phyloP scores from a whole-genome alignment of 2,797 vertebrate species.

The Acanthis flammea region DNA sequence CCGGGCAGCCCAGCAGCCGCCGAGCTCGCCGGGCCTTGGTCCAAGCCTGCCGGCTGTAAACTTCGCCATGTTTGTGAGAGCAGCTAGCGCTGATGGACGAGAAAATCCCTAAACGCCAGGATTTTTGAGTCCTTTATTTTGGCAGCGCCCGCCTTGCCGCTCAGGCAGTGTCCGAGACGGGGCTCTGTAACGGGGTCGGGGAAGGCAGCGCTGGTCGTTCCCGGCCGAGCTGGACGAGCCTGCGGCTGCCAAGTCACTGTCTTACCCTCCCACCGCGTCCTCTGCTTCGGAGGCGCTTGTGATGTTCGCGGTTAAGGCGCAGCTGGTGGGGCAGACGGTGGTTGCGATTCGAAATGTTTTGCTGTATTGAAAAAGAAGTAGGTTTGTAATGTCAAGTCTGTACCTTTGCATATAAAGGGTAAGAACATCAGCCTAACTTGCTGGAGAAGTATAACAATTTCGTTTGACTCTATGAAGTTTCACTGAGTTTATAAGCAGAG shows the following conservation, averaged over 20 bases:
- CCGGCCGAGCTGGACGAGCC: rapidly evolving
- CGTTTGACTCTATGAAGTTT: neutral
- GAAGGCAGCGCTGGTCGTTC: neutral
- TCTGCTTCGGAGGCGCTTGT: neutral
- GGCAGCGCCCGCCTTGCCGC: neutral
- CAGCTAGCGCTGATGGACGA: neutral
- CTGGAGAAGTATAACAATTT: neutral
- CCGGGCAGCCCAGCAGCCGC: neutral
- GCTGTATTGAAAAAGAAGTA: neutral
- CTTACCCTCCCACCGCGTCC: neutral
- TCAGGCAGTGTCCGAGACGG: rapidly evolving
- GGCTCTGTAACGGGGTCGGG: no score
- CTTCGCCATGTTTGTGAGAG: neutral
- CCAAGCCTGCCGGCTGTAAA: neutral
- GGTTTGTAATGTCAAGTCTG: neutral
- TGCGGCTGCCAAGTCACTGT: neutral
- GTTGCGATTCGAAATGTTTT: rapidly evolving
- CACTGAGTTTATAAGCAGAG: neutral
- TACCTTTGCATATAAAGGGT: rapidly evolving
- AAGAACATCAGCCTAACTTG: no score
- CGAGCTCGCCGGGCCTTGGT: neutral
- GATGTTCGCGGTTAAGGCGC: neutral
- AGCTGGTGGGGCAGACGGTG: no score
- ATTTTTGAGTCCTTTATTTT: neutral
- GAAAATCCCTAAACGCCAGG: neutral